These are phyloP conservation scores for Sesia bembeciformis DNA, from an alignment of 2,888 invertebrate genomes.

Conservation along the genomic window DNA sequence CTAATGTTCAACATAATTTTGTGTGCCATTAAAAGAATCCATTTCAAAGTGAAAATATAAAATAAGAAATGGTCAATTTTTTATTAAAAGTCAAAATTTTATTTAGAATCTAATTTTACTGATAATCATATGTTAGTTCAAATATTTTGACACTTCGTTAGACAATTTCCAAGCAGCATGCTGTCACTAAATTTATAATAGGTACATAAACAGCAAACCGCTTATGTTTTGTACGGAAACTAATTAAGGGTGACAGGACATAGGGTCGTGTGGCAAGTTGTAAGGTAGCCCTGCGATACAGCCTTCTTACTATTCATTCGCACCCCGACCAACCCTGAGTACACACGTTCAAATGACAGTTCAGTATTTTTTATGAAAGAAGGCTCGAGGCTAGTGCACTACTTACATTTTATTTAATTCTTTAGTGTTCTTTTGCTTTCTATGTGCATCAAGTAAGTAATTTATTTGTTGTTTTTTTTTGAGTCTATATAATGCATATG, in stretches of 20 bases:
- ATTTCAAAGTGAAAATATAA: too few relatives aligned
- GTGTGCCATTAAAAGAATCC: too few relatives aligned
- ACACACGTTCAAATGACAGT: constrained; percentile 25
- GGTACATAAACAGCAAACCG: neutral
- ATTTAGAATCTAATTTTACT: too few relatives aligned
- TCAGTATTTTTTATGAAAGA: constrained; percentile 9
- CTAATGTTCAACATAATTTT: too few relatives aligned
- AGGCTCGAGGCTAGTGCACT: constrained; percentile 2
- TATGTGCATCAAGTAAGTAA: constrained; percentile 15
- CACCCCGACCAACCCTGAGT: constrained; percentile 33
- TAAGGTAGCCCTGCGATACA: constrained; percentile 25
- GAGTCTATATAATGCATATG: neutral
- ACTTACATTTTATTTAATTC: constrained; percentile 1
- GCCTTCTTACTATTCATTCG: constrained; percentile 33
- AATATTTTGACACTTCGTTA: too few relatives aligned
- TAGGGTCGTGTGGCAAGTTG: constrained; percentile 24
- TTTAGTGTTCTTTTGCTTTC: constrained; percentile 4
- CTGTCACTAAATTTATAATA: too few relatives aligned
- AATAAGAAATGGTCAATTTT: too few relatives aligned
- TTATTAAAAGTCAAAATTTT: too few relatives aligned
- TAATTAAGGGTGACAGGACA: constrained; percentile 34
- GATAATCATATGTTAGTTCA: too few relatives aligned
- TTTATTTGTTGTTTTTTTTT: neutral
- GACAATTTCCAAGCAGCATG: too few relatives aligned
- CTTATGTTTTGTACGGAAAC: constrained; percentile 28